Evolutionary conservation across 2,888 invertebrate species (phyloP).

Genomic region (Nymphalis c-album): DNA sequence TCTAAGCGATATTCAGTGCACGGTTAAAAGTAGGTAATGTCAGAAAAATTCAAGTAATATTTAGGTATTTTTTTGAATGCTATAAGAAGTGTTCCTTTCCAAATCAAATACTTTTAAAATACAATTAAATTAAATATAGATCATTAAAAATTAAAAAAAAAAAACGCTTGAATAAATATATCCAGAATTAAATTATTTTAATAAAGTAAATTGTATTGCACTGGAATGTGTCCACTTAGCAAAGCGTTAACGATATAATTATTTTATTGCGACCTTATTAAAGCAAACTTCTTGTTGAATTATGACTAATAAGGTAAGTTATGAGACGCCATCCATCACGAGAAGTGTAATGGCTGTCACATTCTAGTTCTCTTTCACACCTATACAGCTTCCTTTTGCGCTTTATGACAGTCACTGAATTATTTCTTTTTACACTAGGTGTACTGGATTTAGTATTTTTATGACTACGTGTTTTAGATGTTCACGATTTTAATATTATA

Average conservation of each 20-base stretch:
- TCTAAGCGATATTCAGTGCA: no score
- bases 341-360: slow-evolving; percentile 20
- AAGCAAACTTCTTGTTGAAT: slow-evolving; percentile 19
- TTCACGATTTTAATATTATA: no score
- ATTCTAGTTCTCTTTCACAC: slow-evolving; percentile 24
- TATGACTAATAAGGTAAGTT: slow-evolving; percentile 33
- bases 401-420: background rate
- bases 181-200: background rate
- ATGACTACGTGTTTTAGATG: no score
- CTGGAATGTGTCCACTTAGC: slow-evolving; percentile 7
- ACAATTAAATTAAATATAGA: no score
- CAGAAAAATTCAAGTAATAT: no score
- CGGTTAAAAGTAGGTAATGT: no score
- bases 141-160: no score
- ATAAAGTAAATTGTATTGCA: slow-evolving; percentile 11
- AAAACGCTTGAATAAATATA: background rate
- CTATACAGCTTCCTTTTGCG: slow-evolving; percentile 20
- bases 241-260: slow-evolving; percentile 23
- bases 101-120: no score
- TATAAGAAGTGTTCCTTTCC: no score
- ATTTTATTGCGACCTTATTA: slow-evolving; percentile 29
- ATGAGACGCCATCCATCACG: slow-evolving; percentile 26
- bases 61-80: no score
- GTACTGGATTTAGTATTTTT: background rate
- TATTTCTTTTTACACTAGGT: slow-evolving; percentile 6